Conservation (phyloP, 2,113 vertebrate species). For the Dicerorhinus sumatrensis region DNA sequence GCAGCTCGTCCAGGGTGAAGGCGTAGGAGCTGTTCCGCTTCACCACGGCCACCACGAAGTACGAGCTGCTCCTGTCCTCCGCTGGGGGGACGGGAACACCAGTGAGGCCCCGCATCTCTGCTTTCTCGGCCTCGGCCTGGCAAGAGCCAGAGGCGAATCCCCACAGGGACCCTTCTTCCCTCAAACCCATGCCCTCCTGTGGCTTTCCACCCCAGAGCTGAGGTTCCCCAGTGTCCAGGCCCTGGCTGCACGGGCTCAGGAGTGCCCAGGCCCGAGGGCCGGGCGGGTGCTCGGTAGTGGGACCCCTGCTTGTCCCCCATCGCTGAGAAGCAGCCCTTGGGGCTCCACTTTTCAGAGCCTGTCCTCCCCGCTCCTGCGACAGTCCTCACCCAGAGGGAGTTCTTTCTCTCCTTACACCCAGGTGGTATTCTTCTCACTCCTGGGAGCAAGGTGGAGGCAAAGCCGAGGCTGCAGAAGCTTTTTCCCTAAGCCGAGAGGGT, state of each 20-base stretch:
- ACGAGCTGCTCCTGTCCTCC: conserved; percentile 85
- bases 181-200: not conserved
- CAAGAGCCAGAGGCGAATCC: not conserved
- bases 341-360: not conserved
- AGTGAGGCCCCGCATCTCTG: not conserved
- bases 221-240: not conserved
- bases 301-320: not conserved
- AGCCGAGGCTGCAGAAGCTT: not conserved
- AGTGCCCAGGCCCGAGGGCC: not conserved
- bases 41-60: conserved; percentile 94
- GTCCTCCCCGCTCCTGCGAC: not conserved
- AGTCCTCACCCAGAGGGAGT: not conserved
- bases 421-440: not conserved
- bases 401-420: not conserved
- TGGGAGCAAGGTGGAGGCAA: not conserved
- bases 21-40: conserved; percentile 86
- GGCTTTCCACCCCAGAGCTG: not conserved
- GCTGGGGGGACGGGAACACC: conserved; percentile 80
- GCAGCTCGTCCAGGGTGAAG: conserved; percentile 90
- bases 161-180: not conserved
- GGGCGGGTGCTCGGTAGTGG: not conserved
- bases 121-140: not conserved
- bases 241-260: not conserved
- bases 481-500: not conserved
- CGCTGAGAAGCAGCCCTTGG: not conserved